Evolutionary conservation across 1,140 invertebrate species (phyloP).

Genomic region (Cydia fagiglandana): DNA sequence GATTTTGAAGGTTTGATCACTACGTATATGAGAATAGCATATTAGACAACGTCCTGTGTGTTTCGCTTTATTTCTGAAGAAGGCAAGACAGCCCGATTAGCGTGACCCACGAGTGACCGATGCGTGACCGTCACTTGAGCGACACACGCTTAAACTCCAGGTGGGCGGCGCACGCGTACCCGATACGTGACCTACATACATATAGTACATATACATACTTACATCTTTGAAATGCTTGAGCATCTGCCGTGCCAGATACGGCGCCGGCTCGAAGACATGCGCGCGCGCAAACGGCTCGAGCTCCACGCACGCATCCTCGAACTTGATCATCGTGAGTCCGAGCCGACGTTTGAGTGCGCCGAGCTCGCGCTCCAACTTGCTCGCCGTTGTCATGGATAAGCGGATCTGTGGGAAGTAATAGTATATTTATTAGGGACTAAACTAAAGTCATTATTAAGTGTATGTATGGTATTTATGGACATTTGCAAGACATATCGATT

Average conservation of each 20-base stretch:
- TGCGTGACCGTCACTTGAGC: no score
- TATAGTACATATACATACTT: slow-evolving; percentile 39
- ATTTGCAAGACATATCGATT: no score
- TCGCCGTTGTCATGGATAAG: slow-evolving; percentile 92
- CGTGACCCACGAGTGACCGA: no score
- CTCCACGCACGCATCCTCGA: slow-evolving; percentile 97
- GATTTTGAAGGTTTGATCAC: no score
- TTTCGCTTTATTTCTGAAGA: no score
- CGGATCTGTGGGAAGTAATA: slow-evolving; percentile 80
- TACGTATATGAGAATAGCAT: no score
- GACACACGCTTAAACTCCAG: no score
- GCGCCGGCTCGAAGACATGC: slow-evolving; percentile 94
- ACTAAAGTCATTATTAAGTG: no score
- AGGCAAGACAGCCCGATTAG: no score
- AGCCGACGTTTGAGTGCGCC: slow-evolving; percentile 91
- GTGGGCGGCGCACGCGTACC: no score
- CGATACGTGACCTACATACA: not conserved
- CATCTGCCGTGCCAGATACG: slow-evolving; percentile 88
- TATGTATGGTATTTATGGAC: no score
- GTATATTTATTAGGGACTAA: not conserved
- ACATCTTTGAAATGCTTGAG: slow-evolving; percentile 90
- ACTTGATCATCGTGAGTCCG: slow-evolving; percentile 94
- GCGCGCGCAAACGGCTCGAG: slow-evolving; percentile 91
- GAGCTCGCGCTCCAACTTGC: slow-evolving; percentile 85
- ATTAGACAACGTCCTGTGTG: no score